These are phyloP conservation scores for Psilanteris sp. DNA, from an alignment of 1,140 invertebrate species.

Conservation along the genomic window DNA sequence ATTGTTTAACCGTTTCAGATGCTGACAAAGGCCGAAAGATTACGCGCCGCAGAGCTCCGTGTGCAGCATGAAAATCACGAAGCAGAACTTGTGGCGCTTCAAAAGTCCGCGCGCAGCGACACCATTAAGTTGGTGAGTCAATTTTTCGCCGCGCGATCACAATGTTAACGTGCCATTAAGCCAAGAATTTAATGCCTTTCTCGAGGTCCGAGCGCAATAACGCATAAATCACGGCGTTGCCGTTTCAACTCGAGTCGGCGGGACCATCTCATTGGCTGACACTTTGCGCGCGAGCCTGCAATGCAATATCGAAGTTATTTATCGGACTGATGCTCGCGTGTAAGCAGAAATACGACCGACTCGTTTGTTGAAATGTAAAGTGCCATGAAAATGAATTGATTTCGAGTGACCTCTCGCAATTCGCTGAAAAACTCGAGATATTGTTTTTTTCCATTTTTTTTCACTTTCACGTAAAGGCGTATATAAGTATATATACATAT, in stretches of 20 bases:
- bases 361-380: too few relatives aligned
- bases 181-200: constrained; percentile 52
- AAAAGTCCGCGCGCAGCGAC: constrained; percentile 69
- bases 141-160: constrained; percentile 40
- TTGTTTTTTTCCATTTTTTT: too few relatives aligned
- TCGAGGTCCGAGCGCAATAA: constrained; percentile 28
- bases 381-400: too few relatives aligned
- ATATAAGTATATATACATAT: too few relatives aligned
- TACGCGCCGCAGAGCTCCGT: constrained; percentile 65
- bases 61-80: constrained; percentile 72
- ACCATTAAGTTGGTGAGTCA: constrained; percentile 73
- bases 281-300: constrained; percentile 24
- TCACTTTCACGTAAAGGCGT: too few relatives aligned
- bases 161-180: constrained; percentile 42
- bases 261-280: constrained; percentile 14
- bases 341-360: too few relatives aligned
- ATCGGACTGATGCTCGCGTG: constrained; percentile 26
- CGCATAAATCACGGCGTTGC: constrained; percentile 38
- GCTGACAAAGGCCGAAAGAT: constrained; percentile 65
- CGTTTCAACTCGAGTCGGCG: constrained; percentile 8
- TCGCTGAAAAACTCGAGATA: too few relatives aligned
- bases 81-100: constrained; percentile 65
- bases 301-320: constrained; percentile 47
- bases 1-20: too few relatives aligned
- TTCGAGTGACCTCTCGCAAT: not conserved